Evolutionary conservation across 2,113 vertebrate genomes (phyloP).

Genomic region (Phalacrocorax brasilianus): DNA sequence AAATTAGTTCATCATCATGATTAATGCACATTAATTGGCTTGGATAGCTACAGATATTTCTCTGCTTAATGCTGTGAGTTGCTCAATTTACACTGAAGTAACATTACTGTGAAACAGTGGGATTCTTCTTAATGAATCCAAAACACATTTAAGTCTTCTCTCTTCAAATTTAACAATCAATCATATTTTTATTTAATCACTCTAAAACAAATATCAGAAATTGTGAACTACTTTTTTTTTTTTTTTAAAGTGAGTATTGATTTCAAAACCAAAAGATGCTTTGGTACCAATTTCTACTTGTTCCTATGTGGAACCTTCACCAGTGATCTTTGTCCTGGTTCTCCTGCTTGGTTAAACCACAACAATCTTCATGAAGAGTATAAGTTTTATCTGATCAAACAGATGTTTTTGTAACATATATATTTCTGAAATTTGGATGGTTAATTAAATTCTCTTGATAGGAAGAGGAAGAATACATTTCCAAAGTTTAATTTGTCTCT

Average conservation of each 20-base stretch:
- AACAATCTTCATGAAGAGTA: background rate
- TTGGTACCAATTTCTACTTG: background rate
- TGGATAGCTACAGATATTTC: background rate
- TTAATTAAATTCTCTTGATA: background rate
- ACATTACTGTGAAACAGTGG: background rate
- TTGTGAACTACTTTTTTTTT: background rate
- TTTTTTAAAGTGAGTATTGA: too few relatives aligned
- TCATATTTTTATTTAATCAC: background rate
- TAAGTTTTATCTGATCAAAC: background rate
- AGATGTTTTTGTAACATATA: background rate
- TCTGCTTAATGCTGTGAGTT: background rate
- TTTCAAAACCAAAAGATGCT: background rate
- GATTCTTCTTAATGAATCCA: background rate
- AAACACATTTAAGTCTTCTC: background rate
- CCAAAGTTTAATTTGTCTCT: background rate
- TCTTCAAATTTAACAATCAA: background rate
- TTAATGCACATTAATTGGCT: background rate
- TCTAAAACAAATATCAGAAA: background rate
- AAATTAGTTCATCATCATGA: background rate
- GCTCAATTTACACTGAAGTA: background rate
- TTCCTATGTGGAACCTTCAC: background rate
- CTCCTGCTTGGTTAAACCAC: too few relatives aligned
- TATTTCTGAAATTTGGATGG: background rate
- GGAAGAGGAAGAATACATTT: background rate
- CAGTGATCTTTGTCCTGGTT: background rate